Base-by-base conservation (phyloP, 2,888 invertebrate genomes). In the Cerastoderma edule region DNA sequence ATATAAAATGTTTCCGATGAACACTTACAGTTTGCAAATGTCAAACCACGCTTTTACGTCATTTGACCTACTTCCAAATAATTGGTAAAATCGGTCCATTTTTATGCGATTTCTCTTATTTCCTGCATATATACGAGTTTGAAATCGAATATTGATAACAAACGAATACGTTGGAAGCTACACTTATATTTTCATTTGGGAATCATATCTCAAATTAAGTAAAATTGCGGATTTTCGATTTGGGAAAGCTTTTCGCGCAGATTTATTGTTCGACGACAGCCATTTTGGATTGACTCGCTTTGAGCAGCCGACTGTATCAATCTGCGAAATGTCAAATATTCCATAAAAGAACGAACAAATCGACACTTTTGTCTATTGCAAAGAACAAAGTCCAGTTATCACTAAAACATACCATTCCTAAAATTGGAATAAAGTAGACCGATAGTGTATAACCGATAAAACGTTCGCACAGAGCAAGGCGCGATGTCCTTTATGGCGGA, bases 21-120 rank as follows among this genome's bases (percentile, higher is more conserved):
- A n/a, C n/a, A n/a, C n/a, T n/a, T n/a, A n/a, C n/a, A 30, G 22
- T 22, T 16, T n/a, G 24, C 63, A 67, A 76, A 65, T 28, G 46
- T 32, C 50, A 67, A 53, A 13, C 69, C 79, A 79, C 65, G 79
- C 66, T 78, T 81, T 72, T 82, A 72, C 82, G 82, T 82, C 81
- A 81, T 77, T 75, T 83, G 83, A 83, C 83, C 83, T 78, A 83
- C 33, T 73, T 81, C 68, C 50, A 3, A 27, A 30, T 6, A 32
- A 24, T 8, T 19, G 39, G 65, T 24, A 30, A 57, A 69, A 22
- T 69, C 32, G 50, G 33, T 32, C 13, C 32, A 13, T 30, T 69
- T 69, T 48, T 60, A 22, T 10, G 57, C 28, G 1, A 28, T 32
- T 32, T 44, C 44, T 44, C 28, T n/a, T n/a, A n/a, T n/a, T n/a